Conservation (phyloP, 2,888 invertebrate species). For the Apomyelois bistriatella region DNA sequence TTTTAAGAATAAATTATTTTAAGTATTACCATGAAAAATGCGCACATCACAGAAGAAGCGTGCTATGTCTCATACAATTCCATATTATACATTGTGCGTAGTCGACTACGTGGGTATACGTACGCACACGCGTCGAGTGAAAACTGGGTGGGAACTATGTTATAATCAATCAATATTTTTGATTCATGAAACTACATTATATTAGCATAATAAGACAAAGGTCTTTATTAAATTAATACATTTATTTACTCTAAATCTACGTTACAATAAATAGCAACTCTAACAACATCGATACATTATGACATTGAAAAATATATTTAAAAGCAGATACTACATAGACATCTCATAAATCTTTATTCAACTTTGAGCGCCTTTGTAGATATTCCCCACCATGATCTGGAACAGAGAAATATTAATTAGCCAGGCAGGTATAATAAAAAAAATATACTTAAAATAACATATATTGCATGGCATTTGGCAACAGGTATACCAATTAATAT, state of each 20-base stretch:
- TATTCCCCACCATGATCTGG: constrained; percentile 7
- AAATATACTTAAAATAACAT: neutral
- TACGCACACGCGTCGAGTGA: too few relatives aligned
- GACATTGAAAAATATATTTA: neutral
- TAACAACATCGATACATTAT: neutral
- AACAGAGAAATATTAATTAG: neutral
- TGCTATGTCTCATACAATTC: too few relatives aligned
- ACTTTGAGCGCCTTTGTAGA: constrained; percentile 3
- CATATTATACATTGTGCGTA: too few relatives aligned
- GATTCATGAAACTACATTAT: too few relatives aligned
- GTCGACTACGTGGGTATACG: too few relatives aligned
- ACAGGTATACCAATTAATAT: too few relatives aligned
- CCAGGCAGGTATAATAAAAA: neutral
- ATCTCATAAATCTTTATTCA: neutral
- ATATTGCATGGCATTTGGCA: too few relatives aligned
- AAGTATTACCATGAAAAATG: too few relatives aligned
- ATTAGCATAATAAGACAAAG: neutral
- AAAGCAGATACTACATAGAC: neutral
- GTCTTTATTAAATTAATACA: constrained; percentile 7
- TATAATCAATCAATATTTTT: too few relatives aligned
- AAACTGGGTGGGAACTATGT: too few relatives aligned
- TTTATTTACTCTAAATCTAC: constrained; percentile 4
- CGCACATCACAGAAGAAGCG: too few relatives aligned
- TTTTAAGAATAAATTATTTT: too few relatives aligned
- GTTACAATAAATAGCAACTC: neutral